Evolutionary conservation across 2,113 vertebrate genomes (phyloP).

Genomic region (Otus sunia): DNA sequence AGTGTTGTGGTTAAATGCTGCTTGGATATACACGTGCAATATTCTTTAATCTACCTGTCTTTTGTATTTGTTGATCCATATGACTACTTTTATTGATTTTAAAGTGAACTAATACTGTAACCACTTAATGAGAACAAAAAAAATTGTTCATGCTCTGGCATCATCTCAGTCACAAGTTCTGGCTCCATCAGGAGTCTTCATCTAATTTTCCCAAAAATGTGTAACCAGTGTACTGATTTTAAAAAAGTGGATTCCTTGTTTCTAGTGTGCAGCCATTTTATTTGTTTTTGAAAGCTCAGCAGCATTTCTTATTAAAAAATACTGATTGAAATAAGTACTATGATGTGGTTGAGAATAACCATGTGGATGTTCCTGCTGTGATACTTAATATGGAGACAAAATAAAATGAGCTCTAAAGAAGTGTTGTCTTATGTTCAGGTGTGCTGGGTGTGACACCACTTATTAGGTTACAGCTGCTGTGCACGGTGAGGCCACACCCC

Average conservation of each 20-base stretch:
- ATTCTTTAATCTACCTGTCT: not conserved
- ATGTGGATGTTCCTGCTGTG: not conserved
- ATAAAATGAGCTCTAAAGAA: not conserved
- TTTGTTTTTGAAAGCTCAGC: not conserved
- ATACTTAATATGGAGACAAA: not conserved
- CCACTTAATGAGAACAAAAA: not conserved
- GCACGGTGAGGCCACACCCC: too few relatives aligned
- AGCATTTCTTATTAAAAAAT: not conserved
- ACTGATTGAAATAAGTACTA: not conserved
- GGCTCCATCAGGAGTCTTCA: not conserved
- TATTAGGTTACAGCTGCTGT: accelerated
- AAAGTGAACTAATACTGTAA: not conserved
- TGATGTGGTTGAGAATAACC: not conserved
- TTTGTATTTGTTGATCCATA: not conserved
- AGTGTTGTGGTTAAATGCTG: not conserved
- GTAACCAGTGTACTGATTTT: not conserved
- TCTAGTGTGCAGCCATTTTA: not conserved
- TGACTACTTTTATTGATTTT: not conserved
- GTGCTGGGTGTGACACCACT: not conserved
- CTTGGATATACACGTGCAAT: slow-evolving; percentile 47
- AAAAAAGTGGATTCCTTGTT: not conserved
- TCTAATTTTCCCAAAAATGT: not conserved
- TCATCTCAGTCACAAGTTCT: not conserved
- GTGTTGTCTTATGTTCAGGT: too few relatives aligned
- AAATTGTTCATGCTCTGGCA: not conserved